A percentile compares a stretch with the other conserved stretches of the same genome.
Evolutionary conservation across 2,113 vertebrate species (phyloP).

Genomic region (Macheiramphus alcinus): DNA sequence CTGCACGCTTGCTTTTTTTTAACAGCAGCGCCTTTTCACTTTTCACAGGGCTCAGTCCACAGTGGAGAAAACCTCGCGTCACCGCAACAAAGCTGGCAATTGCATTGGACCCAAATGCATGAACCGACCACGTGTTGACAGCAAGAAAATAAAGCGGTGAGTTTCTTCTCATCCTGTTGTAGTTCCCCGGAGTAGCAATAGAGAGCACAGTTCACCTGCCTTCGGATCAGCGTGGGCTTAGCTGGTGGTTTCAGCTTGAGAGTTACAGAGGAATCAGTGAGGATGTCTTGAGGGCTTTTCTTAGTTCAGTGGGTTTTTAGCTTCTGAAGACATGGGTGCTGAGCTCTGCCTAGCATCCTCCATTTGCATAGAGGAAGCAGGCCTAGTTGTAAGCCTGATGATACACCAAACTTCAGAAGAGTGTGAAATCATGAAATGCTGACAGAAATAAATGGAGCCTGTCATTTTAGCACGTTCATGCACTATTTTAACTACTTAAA

Average conservation of each 20-base stretch:
- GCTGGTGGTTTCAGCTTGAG: neutral
- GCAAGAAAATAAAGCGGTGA: constrained; percentile 72
- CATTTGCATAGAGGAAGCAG: neutral
- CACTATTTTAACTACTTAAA: neutral
- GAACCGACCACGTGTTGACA: constrained; percentile 22
- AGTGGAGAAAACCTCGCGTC: constrained; percentile 31
- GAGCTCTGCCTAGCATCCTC: neutral
- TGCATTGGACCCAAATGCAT: constrained; percentile 56
- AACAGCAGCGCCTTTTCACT: neutral
- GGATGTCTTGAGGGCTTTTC: neutral
- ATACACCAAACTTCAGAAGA: neutral
- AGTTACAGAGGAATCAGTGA: neutral
- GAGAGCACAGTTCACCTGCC: constrained; percentile 23
- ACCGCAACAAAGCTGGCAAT: constrained; percentile 25
- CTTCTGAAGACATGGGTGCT: neutral
- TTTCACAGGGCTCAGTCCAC: constrained; percentile 69
- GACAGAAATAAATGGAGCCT: neutral
- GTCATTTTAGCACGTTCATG: neutral
- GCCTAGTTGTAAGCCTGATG: neutral
- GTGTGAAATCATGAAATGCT: neutral
- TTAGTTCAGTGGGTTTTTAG: neutral
- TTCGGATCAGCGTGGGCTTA: neutral
- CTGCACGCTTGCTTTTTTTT: neutral
- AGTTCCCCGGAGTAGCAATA: neutral
- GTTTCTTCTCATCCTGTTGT: constrained; percentile 6